Evolutionary conservation across 2,888 invertebrate species (phyloP).

Genomic region (Synanthedon andrenaeformis): DNA sequence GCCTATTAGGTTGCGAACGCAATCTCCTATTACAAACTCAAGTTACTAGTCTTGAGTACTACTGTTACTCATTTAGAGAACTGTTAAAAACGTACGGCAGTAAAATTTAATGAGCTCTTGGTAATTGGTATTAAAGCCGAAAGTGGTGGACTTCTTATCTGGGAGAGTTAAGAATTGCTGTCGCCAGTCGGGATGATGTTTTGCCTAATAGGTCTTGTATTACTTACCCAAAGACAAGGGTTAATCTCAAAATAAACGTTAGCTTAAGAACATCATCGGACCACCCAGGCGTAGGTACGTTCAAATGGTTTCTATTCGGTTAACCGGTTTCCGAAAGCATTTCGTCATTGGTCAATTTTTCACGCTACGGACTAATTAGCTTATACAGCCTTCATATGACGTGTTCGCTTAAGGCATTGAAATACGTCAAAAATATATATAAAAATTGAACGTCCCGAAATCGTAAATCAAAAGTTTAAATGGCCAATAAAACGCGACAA

Average conservation of each 20-base stretch:
- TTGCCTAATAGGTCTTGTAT: constrained; percentile 6
- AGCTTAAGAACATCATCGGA: constrained; percentile 21
- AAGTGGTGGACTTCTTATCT: constrained; percentile 23
- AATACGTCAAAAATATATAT: background rate
- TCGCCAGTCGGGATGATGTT: constrained; percentile 8
- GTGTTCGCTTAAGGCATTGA: background rate
- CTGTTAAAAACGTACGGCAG: constrained; percentile 8
- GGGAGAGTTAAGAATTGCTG: constrained; percentile 20
- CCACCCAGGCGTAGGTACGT: constrained; percentile 39
- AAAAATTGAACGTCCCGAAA: background rate
- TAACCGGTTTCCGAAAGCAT: constrained; percentile 14
- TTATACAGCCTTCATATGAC: constrained; percentile 2
- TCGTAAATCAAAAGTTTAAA: constrained; percentile 16
- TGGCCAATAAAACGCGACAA: constrained; percentile 19
- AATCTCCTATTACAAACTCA: constrained; percentile 36
- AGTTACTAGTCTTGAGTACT: constrained; percentile 32
- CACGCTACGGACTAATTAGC: constrained; percentile 4
- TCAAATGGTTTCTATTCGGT: constrained; percentile 25
- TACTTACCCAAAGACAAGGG: constrained; percentile 32
- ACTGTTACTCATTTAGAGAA: constrained; percentile 28
- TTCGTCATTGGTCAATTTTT: constrained; percentile 7
- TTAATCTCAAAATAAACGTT: constrained; percentile 7
- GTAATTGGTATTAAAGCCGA: constrained; percentile 22
- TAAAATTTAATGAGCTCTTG: constrained; percentile 19
- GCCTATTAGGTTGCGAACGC: constrained; percentile 39